phyloP scores from a whole-genome alignment of 2,113 vertebrate genomes.

The Lynx canadensis region DNA sequence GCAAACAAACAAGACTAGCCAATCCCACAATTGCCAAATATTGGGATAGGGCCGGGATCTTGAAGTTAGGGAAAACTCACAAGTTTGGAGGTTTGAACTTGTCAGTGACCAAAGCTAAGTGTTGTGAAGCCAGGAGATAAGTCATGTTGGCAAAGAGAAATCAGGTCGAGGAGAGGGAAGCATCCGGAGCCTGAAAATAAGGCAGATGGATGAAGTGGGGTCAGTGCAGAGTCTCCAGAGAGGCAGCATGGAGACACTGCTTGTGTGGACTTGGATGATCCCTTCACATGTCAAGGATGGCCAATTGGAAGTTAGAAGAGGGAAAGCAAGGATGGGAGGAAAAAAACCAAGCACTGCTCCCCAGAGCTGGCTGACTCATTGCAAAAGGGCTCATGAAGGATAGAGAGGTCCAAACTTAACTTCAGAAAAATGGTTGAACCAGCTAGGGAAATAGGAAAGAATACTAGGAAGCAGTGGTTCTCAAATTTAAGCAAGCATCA shows the following conservation, averaged over 20 bases:
- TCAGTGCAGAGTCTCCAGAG: no score
- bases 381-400: background rate
- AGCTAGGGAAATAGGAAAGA: background rate
- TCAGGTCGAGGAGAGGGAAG: background rate
- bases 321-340: background rate
- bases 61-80: background rate
- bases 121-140: background rate
- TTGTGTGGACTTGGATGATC: background rate
- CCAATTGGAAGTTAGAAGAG: background rate
- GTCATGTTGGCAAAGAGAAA: background rate
- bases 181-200: background rate
- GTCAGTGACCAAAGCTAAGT: background rate
- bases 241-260: background rate
- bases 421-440: background rate
- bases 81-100: background rate
- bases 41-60: background rate
- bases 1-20: background rate
- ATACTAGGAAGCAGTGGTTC: background rate
- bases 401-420: background rate
- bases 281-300: background rate
- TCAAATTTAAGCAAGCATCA: background rate
- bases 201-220: background rate
- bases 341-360: rapidly evolving
- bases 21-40: background rate
- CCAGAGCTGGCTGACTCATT: no score